These are phyloP conservation scores for Notarius quadriscutis DNA, from an alignment of 2,113 vertebrate species.

Conservation along the genomic window DNA sequence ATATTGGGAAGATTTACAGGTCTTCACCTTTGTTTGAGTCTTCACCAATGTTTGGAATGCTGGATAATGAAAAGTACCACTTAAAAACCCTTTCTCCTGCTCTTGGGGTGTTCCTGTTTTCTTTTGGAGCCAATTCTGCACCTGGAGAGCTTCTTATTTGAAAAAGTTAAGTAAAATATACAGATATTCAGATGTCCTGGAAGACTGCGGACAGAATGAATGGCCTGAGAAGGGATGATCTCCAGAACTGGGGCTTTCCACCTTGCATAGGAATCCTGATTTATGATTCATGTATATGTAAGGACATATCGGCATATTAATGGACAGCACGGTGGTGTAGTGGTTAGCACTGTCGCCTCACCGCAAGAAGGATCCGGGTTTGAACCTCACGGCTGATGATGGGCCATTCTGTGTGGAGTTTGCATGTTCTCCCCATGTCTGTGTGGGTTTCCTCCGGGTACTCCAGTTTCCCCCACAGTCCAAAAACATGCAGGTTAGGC, in stretches of 20 bases:
- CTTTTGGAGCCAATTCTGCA: neutral
- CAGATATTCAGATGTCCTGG: neutral
- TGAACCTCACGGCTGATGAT: too few species aligned
- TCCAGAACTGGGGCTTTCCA: neutral
- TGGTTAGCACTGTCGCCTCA: too few species aligned
- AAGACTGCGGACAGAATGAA: neutral
- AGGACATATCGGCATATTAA: too few species aligned
- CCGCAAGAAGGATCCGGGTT: too few species aligned
- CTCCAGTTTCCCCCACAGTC: too few species aligned
- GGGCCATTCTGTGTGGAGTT: too few species aligned
- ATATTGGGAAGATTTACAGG: neutral
- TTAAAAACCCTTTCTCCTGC: neutral
- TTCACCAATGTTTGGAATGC: neutral
- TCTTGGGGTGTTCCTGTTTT: neutral
- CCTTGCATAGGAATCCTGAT: neutral
- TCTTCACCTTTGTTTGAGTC: slow-evolving; percentile 15
- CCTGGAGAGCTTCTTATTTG: neutral
- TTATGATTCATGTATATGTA: too few species aligned
- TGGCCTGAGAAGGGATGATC: neutral
- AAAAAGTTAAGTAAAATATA: neutral
- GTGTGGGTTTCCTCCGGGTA: too few species aligned
- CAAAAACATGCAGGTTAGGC: too few species aligned
- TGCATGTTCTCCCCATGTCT: too few species aligned
- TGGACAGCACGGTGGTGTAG: too few species aligned
- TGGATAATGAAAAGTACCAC: neutral